Percentiles rank a stretch among this genome's conserved stretches.
Evolutionary conservation across 1,140 invertebrate species (phyloP).

Genomic region (Eurosta solidaginis): DNA sequence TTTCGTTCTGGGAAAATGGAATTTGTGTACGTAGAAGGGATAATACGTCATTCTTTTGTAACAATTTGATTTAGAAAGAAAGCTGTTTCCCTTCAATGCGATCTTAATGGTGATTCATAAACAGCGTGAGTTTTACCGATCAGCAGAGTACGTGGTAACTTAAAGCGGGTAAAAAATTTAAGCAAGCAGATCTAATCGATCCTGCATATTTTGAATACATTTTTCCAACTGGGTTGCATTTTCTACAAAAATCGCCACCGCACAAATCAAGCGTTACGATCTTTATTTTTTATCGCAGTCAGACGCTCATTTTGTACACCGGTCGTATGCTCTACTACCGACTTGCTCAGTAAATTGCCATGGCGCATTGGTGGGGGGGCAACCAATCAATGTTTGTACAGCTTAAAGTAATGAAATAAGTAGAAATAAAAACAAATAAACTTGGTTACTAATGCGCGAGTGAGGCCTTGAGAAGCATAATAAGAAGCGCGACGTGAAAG

Average conservation of each 20-base stretch:
- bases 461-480: background rate
- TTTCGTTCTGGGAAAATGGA: no score
- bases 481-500: no score
- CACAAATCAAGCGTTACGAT: background rate
- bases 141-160: no score
- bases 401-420: conserved; percentile 8
- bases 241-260: background rate
- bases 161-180: no score
- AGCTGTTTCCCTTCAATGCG: no score
- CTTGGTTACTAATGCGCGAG: background rate
- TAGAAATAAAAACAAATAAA: background rate
- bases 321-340: background rate
- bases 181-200: no score
- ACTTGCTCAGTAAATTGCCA: background rate
- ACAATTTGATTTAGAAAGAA: no score
- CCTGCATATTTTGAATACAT: no score
- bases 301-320: background rate
- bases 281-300: background rate
- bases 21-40: no score
- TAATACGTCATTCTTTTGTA: no score
- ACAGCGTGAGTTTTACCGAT: no score
- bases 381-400: conserved; percentile 1
- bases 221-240: background rate
- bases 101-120: no score
- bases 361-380: background rate